These are phyloP conservation scores for Cassiopea xamachana DNA, from an alignment of 30 jellyfish, hydroid and myxozoan species.

Conservation along the genomic window DNA sequence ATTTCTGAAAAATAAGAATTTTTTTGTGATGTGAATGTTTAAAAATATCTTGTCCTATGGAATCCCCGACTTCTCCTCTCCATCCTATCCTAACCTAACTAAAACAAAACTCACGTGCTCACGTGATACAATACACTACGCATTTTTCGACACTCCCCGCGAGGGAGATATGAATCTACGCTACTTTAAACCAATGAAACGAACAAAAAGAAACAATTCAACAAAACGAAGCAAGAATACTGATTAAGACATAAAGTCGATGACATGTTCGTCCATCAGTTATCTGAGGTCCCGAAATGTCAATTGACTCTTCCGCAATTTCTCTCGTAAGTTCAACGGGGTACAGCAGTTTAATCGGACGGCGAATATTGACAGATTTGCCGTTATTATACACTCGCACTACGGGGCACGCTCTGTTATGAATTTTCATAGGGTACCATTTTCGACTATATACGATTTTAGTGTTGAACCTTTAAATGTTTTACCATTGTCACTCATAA, in stretches of 20 bases:
- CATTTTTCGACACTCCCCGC: not conserved
- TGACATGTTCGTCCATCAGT: slow-evolving; percentile 8
- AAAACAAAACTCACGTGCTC: not conserved
- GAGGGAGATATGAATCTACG: slow-evolving; percentile 10
- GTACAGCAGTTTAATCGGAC: slow-evolving; percentile 1
- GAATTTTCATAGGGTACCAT: not conserved
- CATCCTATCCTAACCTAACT: too few relatives aligned
- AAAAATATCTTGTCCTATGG: not conserved
- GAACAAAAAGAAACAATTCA: not conserved
- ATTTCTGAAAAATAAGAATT: too few relatives aligned
- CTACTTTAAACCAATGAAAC: not conserved
- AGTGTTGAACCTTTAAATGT: not conserved
- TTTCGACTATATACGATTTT: not conserved
- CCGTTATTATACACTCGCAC: slow-evolving; percentile 18
- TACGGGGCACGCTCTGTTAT: not conserved
- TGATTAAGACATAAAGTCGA: slow-evolving; percentile 1
- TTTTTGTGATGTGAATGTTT: too few relatives aligned
- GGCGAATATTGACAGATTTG: not conserved
- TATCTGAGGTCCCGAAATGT: slow-evolving; percentile 14
- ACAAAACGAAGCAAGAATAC: not conserved
- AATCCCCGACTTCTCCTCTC: not conserved
- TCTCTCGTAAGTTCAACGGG: slow-evolving; percentile 19
- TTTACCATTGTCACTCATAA: slow-evolving; percentile 10
- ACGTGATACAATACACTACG: not conserved
- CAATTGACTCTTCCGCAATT: not conserved